Evolutionary conservation across 2,888 invertebrate genomes (phyloP).

Genomic region (Meiosimyza decipiens): DNA sequence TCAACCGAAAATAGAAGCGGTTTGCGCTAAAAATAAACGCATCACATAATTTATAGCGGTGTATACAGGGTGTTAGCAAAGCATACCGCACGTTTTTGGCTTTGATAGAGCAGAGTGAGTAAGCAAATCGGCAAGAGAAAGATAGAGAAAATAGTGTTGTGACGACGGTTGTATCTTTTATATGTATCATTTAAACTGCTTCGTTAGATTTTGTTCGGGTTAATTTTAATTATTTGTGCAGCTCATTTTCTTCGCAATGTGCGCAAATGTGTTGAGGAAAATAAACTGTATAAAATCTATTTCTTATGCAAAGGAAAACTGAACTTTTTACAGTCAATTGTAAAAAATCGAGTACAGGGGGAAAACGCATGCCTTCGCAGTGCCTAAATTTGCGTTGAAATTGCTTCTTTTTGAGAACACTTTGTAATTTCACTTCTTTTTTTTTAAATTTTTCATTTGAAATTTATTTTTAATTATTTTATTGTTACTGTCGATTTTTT

Average conservation of each 20-base stretch:
- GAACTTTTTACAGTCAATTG: no score
- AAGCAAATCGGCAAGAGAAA: background rate
- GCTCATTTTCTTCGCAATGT: conserved; percentile 2
- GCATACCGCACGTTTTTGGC: background rate
- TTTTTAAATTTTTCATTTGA: no score
- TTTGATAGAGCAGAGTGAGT: background rate
- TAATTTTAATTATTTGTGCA: conserved; percentile 10
- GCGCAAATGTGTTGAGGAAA: background rate
- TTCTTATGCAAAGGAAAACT: no score
- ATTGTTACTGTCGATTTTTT: no score
- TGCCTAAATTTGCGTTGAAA: no score
- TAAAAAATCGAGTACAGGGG: no score
- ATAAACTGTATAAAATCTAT: background rate
- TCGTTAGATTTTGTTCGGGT: background rate
- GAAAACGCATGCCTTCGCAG: no score
- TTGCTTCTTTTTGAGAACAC: no score
- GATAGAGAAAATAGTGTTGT: background rate
- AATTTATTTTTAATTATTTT: no score
- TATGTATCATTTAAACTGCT: background rate
- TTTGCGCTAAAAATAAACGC: conserved; percentile 30
- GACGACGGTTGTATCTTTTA: background rate
- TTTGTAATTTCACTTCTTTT: no score
- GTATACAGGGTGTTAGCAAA: conserved; percentile 23
- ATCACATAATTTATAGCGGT: conserved; percentile 16
- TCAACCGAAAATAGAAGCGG: conserved; percentile 35